Evolutionary conservation across 2,888 invertebrate genomes (phyloP), one percentile per base, ranked within the genome.

Genomic region (Agriopis aurantiaria): DNA sequence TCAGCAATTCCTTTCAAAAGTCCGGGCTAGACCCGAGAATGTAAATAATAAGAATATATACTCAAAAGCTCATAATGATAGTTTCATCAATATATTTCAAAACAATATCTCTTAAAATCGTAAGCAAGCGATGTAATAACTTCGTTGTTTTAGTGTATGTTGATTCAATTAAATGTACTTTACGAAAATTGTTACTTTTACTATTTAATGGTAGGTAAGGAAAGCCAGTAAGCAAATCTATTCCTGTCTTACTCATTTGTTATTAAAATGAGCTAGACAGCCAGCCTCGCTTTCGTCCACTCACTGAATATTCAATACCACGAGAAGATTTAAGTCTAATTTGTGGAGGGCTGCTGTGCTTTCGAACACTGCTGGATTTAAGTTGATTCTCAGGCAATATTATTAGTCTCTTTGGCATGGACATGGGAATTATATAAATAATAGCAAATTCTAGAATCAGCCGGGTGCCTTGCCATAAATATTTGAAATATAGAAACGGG

Each of bases 181-280:
- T 33, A 23, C 17, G 17, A 23, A 0, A 33, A 33, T 14, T 56
- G 43, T 43, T 14, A 43, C 56, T 56, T 56, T 56, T 56, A 56
- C 56, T 43, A 43, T 41, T 56, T 43, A 56, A 12, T 53, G 53
- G 14, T 43, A 14, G 14, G 8, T n/a, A 52, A 55, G 17, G 69
- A 65, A 61, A 60, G 56, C 58, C 33, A 62, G 63, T 43, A 46
- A 62, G 52, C 12, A 45, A 64, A 59, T 48, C 53, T 66, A 66
- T 66, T 66, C 52, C 52, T 59, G 55, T 43, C 14, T 51, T 11
- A 6, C 48, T 62, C 33, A 70, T 70, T 70, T 70, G 66, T 62
- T 62, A 70, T 70, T 70, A 33, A 70, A 70, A 70, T 70, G 53
- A 70, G 70, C 49, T 63, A 70, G 62, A 70, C 66, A 49, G 69